phyloP scores from a whole-genome alignment of 2,113 vertebrate genomes.

The Perccottus glenii region DNA sequence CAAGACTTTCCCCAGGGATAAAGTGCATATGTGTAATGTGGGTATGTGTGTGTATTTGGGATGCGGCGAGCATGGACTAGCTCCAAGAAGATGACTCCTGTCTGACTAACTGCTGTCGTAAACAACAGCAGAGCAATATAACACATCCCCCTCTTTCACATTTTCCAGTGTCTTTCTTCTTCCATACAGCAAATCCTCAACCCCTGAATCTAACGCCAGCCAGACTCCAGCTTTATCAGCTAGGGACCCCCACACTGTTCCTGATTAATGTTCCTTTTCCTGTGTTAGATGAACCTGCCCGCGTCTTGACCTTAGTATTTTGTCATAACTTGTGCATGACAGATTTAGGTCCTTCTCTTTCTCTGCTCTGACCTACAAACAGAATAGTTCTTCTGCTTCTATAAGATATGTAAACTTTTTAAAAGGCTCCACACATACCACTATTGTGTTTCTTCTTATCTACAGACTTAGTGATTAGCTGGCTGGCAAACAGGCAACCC shows the following conservation, averaged over 20 bases:
- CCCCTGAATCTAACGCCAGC: conserved; percentile 21
- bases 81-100: conserved; percentile 59
- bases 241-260: conserved; percentile 2
- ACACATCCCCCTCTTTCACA: conserved; percentile 31
- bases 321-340: conserved; percentile 52
- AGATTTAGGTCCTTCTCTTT: conserved; percentile 59
- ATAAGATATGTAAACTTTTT: background rate
- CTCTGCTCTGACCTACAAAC: conserved; percentile 30
- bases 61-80: background rate
- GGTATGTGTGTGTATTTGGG: conserved; percentile 5
- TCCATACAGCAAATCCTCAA: conserved; percentile 25
- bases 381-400: conserved; percentile 3
- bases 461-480: background rate
- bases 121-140: conserved; percentile 42
- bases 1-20: conserved; percentile 27
- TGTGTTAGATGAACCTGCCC: conserved; percentile 27
- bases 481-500: background rate
- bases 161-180: conserved; percentile 9
- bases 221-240: conserved; percentile 48
- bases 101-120: conserved; percentile 44
- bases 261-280: conserved; percentile 61
- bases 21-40: conserved; percentile 7
- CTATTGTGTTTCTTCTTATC: conserved; percentile 28
- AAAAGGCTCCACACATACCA: background rate
- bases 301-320: conserved; percentile 35